Base-by-base conservation (phyloP, 1,140 invertebrate species). In the Potamilus streckersoni region DNA sequence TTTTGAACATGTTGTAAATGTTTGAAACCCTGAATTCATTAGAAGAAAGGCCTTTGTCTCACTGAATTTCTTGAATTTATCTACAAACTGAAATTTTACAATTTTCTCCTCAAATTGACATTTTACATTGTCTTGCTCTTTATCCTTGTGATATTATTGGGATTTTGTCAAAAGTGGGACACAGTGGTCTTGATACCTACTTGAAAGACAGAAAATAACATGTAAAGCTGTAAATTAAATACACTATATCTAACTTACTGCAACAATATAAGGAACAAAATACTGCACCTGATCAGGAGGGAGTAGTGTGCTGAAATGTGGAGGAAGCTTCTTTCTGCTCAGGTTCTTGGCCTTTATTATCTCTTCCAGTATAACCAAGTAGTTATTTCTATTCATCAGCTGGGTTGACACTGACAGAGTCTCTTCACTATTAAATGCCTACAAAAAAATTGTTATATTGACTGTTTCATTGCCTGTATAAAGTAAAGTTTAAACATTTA, bases 301-400 rank as follows among this genome's bases (percentile, higher is more conserved):
- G 20, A 79, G 61, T 15, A 88, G 65, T 12, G 77, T 82, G 61
- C 82, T 72, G 63, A 88, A 86, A 67, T 86, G 70, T 14, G 79
- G 55, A 15, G 88, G 85, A 38, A 89, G 66, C 31, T 76, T 73
- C 23, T 80, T 79, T 14, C 86, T 70, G 38, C 73, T 76, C 2
- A 88, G 57, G 74, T 83, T 86, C 6, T 82, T 82, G 20, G 74
- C 85, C 70, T 87, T 85, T 17, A 89, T 78, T 17, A 90, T 89
- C 76, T 90, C 89, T 72, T 90, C 88, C 58, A 90, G 71, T 19
- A 90, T 78, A 1, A 77, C 79, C 19, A 84, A 68, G 74, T 87
- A 89, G 79, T 90, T 90, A 69, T 88, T 86, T 13, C 77, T 72
- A 75, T 89, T 90, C 89, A 89, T 89, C 55, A 88, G 13, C 73